Percentiles rank a stretch among this genome's conserved stretches.
phyloP scores from a whole-genome alignment of 2,888 invertebrate genomes.

The Ennomos erosarius region DNA sequence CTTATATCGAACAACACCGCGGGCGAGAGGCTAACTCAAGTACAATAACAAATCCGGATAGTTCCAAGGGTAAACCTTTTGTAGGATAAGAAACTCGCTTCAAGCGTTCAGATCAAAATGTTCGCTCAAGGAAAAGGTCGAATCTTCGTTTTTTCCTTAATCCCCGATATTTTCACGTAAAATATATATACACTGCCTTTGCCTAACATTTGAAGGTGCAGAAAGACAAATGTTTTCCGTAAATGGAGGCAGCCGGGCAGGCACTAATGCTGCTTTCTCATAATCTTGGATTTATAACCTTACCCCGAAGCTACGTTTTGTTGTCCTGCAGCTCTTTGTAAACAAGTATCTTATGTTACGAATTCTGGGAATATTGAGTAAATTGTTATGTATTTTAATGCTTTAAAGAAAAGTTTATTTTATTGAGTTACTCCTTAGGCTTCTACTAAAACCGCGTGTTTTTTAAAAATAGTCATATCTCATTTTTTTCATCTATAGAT shows the following conservation, averaged over 20 bases:
- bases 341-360: conserved; percentile 5
- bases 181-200: conserved; percentile 17
- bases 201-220: conserved; percentile 30
- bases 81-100: conserved; percentile 18
- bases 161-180: conserved; percentile 25
- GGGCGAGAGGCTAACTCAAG: conserved; percentile 5
- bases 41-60: conserved; percentile 23
- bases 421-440: too few species aligned
- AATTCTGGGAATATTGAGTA: background rate
- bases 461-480: too few species aligned
- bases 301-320: conserved; percentile 6
- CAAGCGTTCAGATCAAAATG: conserved; percentile 24
- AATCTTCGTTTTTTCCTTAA: conserved; percentile 22
- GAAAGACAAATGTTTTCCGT: conserved; percentile 37
- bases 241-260: conserved; percentile 32
- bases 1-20: conserved; percentile 7
- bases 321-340: conserved; percentile 1
- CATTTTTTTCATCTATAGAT: too few species aligned
- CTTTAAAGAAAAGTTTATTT: too few species aligned
- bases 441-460: too few species aligned
- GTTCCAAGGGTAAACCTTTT: conserved; percentile 11
- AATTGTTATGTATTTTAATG: too few species aligned
- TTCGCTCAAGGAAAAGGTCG: conserved; percentile 16
- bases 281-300: conserved; percentile 38
- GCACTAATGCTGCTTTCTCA: conserved; percentile 30